phyloP scores from a whole-genome alignment of 2,113 vertebrate genomes.

The Petrocephalus zakoni region DNA sequence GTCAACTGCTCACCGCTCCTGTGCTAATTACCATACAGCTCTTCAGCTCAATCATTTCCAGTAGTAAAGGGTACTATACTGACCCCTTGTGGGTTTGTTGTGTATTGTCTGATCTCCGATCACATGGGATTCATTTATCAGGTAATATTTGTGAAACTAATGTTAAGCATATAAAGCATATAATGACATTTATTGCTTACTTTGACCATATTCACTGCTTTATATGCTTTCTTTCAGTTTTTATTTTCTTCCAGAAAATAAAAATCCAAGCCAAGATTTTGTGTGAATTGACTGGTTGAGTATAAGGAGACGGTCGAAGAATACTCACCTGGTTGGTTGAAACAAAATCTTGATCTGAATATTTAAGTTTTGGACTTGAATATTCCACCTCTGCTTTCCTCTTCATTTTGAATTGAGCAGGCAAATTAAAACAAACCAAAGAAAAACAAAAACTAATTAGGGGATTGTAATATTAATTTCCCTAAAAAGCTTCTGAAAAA shows the following conservation, averaged over 20 bases:
- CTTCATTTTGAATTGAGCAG: neutral
- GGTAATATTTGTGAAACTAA: neutral
- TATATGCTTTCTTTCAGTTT: neutral
- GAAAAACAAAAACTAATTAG: neutral
- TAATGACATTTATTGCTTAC: neutral
- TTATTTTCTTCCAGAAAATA: neutral
- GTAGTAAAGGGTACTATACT: constrained; percentile 11
- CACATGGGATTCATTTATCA: too few relatives aligned
- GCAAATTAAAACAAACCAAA: neutral
- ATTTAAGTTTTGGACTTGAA: neutral
- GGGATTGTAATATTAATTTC: neutral
- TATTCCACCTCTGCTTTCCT: neutral
- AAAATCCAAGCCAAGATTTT: neutral
- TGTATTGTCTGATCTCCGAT: neutral
- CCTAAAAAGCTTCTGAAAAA: neutral
- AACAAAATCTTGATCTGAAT: neutral
- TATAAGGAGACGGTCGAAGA: neutral
- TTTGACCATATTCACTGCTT: neutral
- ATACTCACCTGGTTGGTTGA: neutral
- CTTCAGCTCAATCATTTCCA: too few relatives aligned
- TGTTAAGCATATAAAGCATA: too few relatives aligned
- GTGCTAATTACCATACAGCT: too few relatives aligned
- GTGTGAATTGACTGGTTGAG: neutral
- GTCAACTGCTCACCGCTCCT: too few relatives aligned
- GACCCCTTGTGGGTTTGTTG: constrained; percentile 12